These are phyloP conservation scores for Cardinalis cardinalis DNA, from an alignment of 2,113 vertebrate species.

Conservation along the genomic window DNA sequence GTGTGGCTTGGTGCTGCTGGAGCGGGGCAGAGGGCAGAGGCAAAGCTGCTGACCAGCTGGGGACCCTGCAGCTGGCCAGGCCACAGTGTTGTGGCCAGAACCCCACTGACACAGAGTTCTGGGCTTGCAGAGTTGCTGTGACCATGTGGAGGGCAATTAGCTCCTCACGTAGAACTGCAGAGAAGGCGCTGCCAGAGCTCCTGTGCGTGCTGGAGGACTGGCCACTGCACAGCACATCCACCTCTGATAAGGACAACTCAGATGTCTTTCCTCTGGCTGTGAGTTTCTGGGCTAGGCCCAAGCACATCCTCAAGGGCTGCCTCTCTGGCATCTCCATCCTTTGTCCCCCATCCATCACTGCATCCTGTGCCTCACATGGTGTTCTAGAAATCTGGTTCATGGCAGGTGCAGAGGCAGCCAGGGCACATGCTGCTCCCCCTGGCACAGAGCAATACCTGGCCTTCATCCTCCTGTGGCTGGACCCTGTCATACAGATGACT, in stretches of 20 bases:
- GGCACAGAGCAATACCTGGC: background rate
- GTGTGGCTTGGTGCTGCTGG: background rate
- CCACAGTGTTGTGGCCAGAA: background rate
- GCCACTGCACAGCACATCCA: background rate
- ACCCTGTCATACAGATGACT: background rate
- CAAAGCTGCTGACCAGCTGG: background rate
- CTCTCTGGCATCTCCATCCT: background rate
- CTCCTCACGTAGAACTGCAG: background rate
- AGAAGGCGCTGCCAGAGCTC: background rate
- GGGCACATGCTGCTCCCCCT: background rate
- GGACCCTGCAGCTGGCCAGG: background rate
- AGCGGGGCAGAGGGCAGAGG: background rate
- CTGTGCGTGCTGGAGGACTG: background rate
- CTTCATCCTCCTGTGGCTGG: background rate
- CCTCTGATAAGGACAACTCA: background rate
- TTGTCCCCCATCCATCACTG: background rate
- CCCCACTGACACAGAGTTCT: background rate
- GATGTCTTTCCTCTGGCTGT: background rate
- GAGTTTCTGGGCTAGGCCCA: background rate
- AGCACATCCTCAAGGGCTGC: background rate
- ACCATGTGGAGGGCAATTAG: background rate
- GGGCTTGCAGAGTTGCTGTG: background rate
- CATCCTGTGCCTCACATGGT: background rate
- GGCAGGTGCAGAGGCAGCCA: background rate
- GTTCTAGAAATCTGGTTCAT: background rate